A percentile compares a stretch with the other conserved stretches of the same genome.
Conservation (phyloP, 2,797 vertebrate genomes). For the Hemibagrus guttatus region DNA sequence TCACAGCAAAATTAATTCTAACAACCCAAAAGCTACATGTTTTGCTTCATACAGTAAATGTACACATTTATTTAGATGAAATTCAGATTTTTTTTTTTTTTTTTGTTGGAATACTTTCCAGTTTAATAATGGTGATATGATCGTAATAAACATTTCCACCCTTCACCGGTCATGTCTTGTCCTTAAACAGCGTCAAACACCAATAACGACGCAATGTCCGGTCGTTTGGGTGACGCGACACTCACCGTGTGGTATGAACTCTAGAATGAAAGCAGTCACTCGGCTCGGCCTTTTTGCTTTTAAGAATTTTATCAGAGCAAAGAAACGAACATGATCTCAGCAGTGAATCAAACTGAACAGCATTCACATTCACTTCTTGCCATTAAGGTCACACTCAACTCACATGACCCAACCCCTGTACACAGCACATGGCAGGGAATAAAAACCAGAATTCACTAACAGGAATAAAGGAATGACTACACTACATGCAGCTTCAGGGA, state of each 20-base stretch:
- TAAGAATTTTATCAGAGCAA: slow-evolving; percentile 79
- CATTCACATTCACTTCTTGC: slow-evolving; percentile 47
- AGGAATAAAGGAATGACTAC: slow-evolving; percentile 34
- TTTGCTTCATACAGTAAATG: neutral
- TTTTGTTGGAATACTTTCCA: too few species aligned
- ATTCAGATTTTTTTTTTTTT: neutral
- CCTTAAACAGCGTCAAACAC: neutral
- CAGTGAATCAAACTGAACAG: slow-evolving; percentile 57
- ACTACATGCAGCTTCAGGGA: neutral
- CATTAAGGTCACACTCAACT: slow-evolving; percentile 36
- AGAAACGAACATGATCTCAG: slow-evolving; percentile 70
- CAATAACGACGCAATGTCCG: neutral
- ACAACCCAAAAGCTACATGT: neutral
- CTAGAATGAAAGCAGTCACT: slow-evolving; percentile 38
- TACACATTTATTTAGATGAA: neutral
- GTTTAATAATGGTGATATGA: too few species aligned
- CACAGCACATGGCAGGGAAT: slow-evolving; percentile 23
- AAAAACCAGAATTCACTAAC: slow-evolving; percentile 9
- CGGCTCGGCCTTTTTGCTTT: slow-evolving; percentile 53
- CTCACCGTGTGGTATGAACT: neutral
- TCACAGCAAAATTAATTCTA: neutral
- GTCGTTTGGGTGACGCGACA: neutral
- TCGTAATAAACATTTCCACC: too few species aligned
- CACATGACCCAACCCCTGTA: slow-evolving; percentile 7
- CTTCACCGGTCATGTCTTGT: too few species aligned